Base-by-base conservation (phyloP, 2,888 invertebrate genomes). In the Adineta ricciae region DNA sequence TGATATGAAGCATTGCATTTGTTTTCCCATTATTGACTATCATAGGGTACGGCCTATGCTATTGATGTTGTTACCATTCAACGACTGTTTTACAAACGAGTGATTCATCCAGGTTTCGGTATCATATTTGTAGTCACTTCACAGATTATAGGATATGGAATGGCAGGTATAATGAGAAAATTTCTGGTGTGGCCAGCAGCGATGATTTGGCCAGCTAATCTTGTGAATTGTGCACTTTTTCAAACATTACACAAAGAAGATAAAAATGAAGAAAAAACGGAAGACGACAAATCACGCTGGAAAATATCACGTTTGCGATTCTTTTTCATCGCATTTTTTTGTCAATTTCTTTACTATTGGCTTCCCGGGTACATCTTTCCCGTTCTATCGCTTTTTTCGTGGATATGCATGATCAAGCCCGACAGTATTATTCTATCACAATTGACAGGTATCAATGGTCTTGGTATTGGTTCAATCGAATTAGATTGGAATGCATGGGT, bases 311-410 rank as follows among this genome's bases (percentile, higher is more conserved):
- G 78, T 78, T 78, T 78, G 11, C 36, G 16, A 41, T 78, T 78
- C 41, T 78, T 78, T n/a, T 41, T 41, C 41, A 19, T 78, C 14
- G 78, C 78, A 78, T 78, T 78, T 78, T 11, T 38, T 41, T 78
- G 24, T 78, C 78, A 78, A 78, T 78, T 78, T 78, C 1, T 78
- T 9, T 78, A 36, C 9, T 78, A 78, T 78, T 78, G 78, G 78
- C 41, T 78, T 78, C 78, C 78, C 14, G 78, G 78, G 5, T 78
- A 78, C n/a, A 78, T 78, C 14, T 78, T 78, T 78, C 78, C 78
- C 2, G 41, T 78, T 41, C 14, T 78, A 21, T 38, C 78, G 9
- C 24, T 41, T 24, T 78, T 78, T n/a, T 78, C 78, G 9, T 78
- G 78, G 78, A 78, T 78, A 8, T 78, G 78, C 41, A 41, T 41